Conservation (phyloP, 2,113 vertebrate species). For the Calyptomena viridis region DNA sequence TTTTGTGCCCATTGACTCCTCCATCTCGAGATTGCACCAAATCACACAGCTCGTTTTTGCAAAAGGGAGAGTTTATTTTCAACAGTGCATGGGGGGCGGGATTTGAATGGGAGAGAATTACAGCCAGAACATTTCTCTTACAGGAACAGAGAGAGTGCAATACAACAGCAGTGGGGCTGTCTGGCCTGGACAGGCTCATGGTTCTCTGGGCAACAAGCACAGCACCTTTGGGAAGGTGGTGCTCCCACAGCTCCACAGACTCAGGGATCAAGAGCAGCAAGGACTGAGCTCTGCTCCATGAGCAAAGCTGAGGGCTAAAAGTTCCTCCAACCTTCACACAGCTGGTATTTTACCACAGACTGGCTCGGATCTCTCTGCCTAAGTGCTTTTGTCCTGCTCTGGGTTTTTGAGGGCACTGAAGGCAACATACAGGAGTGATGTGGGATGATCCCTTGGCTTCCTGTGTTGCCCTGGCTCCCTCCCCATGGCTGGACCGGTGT, state of each 20-base stretch:
- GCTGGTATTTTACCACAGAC: background rate
- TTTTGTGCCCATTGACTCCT: background rate
- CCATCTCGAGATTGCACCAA: background rate
- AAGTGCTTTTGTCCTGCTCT: background rate
- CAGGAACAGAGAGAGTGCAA: background rate
- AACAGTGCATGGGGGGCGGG: background rate
- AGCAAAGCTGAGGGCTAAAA: background rate
- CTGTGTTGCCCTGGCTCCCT: background rate
- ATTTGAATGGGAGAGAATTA: constrained; percentile 1
- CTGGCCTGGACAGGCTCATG: background rate
- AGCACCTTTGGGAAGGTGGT: accelerated
- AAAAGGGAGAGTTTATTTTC: constrained; percentile 59
- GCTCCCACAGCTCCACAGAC: background rate
- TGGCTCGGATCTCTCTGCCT: background rate
- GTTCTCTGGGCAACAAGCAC: background rate
- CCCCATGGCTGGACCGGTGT: background rate
- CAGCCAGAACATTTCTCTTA: constrained; percentile 16
- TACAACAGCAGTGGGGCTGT: background rate
- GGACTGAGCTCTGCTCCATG: background rate
- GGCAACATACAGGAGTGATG: background rate
- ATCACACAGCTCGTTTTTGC: constrained; percentile 24
- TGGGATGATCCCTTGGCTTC: background rate
- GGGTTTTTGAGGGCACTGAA: background rate
- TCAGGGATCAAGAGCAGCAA: background rate
- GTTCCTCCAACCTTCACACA: background rate